Percentiles rank a stretch among this genome's conserved stretches.
phyloP scores from a whole-genome alignment of 2,113 vertebrate genomes.

The Eonycteris spelaea region DNA sequence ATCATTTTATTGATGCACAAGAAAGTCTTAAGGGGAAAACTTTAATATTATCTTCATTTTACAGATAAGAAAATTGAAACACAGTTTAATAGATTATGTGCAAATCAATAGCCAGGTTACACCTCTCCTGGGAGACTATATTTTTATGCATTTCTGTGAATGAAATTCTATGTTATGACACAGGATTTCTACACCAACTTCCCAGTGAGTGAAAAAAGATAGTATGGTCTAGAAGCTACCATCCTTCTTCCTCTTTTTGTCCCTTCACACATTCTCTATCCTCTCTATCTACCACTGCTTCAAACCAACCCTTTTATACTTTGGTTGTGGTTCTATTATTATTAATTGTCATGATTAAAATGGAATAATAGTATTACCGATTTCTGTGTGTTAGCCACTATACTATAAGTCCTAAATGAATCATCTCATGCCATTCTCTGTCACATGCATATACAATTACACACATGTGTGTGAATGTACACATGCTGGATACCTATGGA shows the following conservation, averaged over 20 bases:
- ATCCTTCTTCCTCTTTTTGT: not conserved
- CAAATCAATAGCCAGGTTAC: constrained; percentile 33
- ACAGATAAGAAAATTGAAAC: constrained; percentile 38
- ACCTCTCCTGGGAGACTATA: not conserved
- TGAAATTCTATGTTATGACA: not conserved
- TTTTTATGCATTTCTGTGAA: constrained; percentile 16
- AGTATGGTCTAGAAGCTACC: not conserved
- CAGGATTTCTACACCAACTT: not conserved
- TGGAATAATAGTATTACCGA: not conserved
- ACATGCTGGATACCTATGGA: not conserved
- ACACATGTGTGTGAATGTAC: not conserved
- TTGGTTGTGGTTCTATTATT: not conserved
- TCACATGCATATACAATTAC: not conserved
- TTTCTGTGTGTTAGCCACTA: not conserved
- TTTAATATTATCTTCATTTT: constrained; percentile 44
- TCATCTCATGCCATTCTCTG: not conserved
- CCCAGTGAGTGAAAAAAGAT: not conserved
- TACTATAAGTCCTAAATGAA: not conserved
- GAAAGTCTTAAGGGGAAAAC: not conserved
- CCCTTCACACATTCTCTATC: not conserved
- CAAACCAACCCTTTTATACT: not conserved
- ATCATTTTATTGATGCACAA: not conserved
- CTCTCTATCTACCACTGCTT: not conserved
- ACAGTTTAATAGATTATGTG: constrained; percentile 55
- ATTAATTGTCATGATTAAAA: not conserved